phyloP scores from a whole-genome alignment of 2,113 vertebrate genomes.

The Peromyscus polionotus region DNA sequence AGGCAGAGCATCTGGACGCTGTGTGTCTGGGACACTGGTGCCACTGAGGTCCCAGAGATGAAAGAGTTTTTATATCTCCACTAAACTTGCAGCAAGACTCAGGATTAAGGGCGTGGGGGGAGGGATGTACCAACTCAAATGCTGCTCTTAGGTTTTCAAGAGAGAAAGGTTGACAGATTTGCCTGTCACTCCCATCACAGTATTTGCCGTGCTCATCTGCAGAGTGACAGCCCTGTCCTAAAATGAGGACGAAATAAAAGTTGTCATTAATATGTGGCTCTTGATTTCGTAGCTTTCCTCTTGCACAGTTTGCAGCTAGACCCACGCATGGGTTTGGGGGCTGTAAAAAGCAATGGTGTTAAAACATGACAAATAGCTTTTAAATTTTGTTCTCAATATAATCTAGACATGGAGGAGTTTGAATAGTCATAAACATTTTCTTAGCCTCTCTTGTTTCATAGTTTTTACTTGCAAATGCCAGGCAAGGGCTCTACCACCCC shows the following conservation, averaged over 20 bases:
- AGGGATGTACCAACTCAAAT: not conserved
- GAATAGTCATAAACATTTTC: not conserved
- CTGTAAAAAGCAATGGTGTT: not conserved
- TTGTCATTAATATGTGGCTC: not conserved
- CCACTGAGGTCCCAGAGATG: not conserved
- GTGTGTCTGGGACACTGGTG: not conserved
- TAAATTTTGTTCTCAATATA: not conserved
- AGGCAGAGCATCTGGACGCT: not conserved
- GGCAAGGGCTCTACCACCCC: not conserved
- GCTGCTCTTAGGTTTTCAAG: conserved; percentile 5
- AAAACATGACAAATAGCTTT: conserved; percentile 37
- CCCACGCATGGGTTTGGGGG: not conserved
- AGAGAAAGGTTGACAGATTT: not conserved
- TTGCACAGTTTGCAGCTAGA: not conserved
- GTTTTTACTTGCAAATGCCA: conserved; percentile 19
- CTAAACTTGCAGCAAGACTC: not conserved
- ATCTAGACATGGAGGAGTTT: not conserved
- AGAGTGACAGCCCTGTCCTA: not conserved
- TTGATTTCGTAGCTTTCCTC: conserved; percentile 5
- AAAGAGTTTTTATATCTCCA: not conserved
- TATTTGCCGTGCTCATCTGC: not conserved
- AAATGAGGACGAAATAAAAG: conserved; percentile 25
- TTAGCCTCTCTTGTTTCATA: not conserved
- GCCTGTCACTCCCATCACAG: not conserved
- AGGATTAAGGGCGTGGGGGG: not conserved